Base-by-base conservation (phyloP, 2,113 vertebrate genomes). In the crab-eating macaque (Macaca fascicularis) region DNA sequence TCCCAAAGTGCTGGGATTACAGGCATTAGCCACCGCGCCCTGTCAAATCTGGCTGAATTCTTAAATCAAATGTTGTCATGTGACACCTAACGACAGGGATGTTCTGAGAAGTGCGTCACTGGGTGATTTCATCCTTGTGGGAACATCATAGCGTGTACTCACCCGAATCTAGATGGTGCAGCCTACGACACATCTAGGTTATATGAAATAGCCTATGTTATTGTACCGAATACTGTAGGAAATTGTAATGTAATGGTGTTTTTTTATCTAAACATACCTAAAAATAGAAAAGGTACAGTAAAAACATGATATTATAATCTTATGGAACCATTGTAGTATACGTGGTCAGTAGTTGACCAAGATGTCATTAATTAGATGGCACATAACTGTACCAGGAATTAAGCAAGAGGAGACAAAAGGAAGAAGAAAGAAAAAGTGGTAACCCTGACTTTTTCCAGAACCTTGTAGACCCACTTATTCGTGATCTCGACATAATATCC, bases 391-490 rank as follows among this genome's bases (percentile, higher is more conserved):
- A 74, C 19, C 35, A 72, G 45, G 55, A 93, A 95, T 97, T 94
- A 95, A 97, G 86, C 43, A 97, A 96, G 74, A 81, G 45, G 12
- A 7, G 64, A 94, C 40, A 55, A 69, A 75, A 67, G 61, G 67
- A 75, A 85, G 90, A 94, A 98, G 89, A 95, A 96, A 93, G 67
- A 79, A 97, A 79, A 69, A 94, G 8, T 72, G 55, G 52, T 89
- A 83, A 97, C 64, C 55, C 1, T 82, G 90, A 95, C 57, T 95
- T 85, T 90, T 90, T 97, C 89, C 52, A 3, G 23, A 89, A 97
- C 84, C 81, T 94, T 98, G 95, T 82, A 95, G 96, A 95, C 94
- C 96, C 55, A 92, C 97, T 97, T 97, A 97, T 98, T 98, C 97
- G 97, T 97, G 93, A 97, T 95, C 97, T 97, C 97, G 85, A 96